Base-by-base conservation (phyloP, 2,888 invertebrate genomes). In the Cryptus armator region DNA sequence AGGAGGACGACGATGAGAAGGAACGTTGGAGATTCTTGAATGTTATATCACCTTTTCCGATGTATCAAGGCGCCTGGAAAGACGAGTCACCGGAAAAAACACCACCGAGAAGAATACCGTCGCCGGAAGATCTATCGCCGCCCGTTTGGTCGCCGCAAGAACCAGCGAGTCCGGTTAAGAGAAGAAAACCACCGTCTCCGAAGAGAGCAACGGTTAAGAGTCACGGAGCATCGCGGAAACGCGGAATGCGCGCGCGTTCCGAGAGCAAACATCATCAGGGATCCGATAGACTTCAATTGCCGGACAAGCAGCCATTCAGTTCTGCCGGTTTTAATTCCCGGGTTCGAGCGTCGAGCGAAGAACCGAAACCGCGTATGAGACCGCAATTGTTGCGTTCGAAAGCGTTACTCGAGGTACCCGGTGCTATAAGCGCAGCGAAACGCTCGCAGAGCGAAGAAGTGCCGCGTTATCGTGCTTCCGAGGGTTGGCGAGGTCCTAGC, bases 51-150 rank as follows among this genome's bases (percentile, higher is more conserved):
- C 93, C 93, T 29, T 93, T 94, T 32, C 94, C 94, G 3, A 80
- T 94, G 10, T 93, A 93, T 53, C 93, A 93, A 77, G 93, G 93
- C 16, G 93, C 90, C 10, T 94, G 93, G 94, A 93, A 89, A 81
- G 93, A 93, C 77, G 91, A 92, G 64, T 91, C 93, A 1, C 93
- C 93, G 24, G 91, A 92, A 43, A 90, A 86, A n/a, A 90, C 91
- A 4, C 93, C 92, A 2, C 89, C 90, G 1, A 88, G 74, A 48
- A 88, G 83, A 44, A 19, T 86, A 3, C 81, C 86, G 0, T 86
- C 89, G 1, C 89, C 89, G 16, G 88, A 87, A 0, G 91, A 92
- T 9, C 46, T 89, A 1, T 90, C 90, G 12, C 88, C 92, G 4
- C 92, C 93, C 0, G 85, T 93, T 12, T 93, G 93, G 93, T 90